Evolutionary conservation across 2,888 invertebrate genomes (phyloP), one percentile per base, ranked within the genome.

Genomic region (Drosophila helvetica): DNA sequence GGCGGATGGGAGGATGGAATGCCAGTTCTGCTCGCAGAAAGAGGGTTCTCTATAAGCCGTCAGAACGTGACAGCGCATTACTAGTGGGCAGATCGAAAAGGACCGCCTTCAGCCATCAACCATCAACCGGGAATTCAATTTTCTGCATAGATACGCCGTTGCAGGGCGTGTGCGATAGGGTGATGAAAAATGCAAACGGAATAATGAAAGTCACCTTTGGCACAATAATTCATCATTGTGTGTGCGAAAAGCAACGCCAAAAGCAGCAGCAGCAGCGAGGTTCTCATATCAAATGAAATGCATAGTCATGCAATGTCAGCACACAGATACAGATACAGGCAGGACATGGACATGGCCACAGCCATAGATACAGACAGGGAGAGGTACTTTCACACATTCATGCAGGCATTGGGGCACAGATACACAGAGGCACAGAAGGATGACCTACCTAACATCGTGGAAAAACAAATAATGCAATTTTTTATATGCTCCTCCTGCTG

Each of bases 171-270:
- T 50, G 42, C 55, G 55, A 62, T 62, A 38, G 38, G 42, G 42
- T 30, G 56, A 75, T 60, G 53, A 60, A 57, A 74, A 75, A 64
- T 76, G 76, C 65, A 71, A 38, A 68, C 38, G 56, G 73, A 75
- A 77, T 80, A 87, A 87, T 80, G 88, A 84, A 74, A 86, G 87
- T 86, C 86, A 86, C 86, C 86, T 86, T 87, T 74, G 70, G 64
- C 74, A 75, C 71, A 66, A 77, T 81, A 79, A 87, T 87, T 80
- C 78, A 86, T 89, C 87, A 86, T 81, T 66, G 58, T 64, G 64
- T 43, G 46, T 17, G 27, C 12, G 63, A n/a, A 9, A 17, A 17
- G 30, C 18, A 15, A 42, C 46, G n/a, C 33, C 18, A 25, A 47
- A 15, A 17, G 43, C 33, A 19, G 12, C 38, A 38, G 18, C 22